Evolutionary conservation across 2,797 vertebrate genomes (phyloP).

Genomic region (Anableps anableps): DNA sequence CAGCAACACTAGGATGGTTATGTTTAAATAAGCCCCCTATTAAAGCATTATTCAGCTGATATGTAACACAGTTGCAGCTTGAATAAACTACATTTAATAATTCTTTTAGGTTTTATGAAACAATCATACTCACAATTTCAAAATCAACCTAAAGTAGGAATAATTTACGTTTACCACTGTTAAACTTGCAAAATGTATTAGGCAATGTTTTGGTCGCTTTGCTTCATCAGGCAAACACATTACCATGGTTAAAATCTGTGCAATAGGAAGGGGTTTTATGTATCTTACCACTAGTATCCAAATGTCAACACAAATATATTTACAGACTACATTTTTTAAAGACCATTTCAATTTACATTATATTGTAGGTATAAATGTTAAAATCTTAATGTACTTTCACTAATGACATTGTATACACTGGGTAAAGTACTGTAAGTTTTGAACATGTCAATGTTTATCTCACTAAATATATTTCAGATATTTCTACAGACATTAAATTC

Average conservation of each 20-base stretch:
- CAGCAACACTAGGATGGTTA: not conserved
- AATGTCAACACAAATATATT: not conserved
- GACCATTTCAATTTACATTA: not conserved
- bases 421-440: not conserved
- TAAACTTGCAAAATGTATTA: not conserved
- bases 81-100: not conserved
- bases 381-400: not conserved
- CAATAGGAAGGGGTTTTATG: not conserved
- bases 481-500: not conserved
- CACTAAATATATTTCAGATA: not conserved
- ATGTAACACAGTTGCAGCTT: not conserved
- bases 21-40: not conserved
- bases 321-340: not conserved
- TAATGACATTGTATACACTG: not conserved
- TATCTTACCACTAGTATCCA: not conserved
- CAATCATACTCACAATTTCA: not conserved
- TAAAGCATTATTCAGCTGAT: not conserved
- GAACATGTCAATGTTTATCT: not conserved
- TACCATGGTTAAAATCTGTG: not conserved
- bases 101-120: not conserved
- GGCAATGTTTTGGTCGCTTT: not conserved
- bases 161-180: not conserved
- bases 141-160: not conserved
- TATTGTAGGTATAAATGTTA: not conserved
- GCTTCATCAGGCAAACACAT: not conserved